A percentile compares a stretch with the other conserved stretches of the same genome.
These are phyloP conservation scores for Lithophane semibrunnea DNA, from an alignment of 2,888 invertebrate genomes.

Conservation along the genomic window DNA sequence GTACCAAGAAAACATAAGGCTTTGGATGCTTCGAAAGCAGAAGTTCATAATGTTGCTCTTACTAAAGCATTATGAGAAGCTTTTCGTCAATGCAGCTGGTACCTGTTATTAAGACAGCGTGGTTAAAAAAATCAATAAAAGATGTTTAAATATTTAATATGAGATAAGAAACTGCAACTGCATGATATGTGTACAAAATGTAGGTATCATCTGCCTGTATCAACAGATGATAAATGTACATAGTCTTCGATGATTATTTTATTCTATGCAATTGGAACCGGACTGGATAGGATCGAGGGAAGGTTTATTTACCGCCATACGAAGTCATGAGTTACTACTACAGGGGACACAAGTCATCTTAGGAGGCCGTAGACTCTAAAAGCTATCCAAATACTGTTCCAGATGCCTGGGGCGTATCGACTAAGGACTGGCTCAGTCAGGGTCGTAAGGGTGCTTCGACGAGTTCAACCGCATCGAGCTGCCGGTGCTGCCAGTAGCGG, in stretches of 20 bases:
- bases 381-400: slow-evolving; percentile 29
- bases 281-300: not conserved
- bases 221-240: not conserved
- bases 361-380: not conserved
- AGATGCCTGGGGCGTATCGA: slow-evolving; percentile 98
- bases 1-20: not conserved
- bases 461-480: slow-evolving; percentile 99
- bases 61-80: not conserved
- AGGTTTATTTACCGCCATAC: not conserved
- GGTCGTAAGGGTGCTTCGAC: slow-evolving; percentile 99
- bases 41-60: not conserved
- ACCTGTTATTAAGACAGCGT: not conserved
- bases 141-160: no score
- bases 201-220: not conserved
- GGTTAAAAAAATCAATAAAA: not conserved
- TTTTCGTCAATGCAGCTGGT: not conserved
- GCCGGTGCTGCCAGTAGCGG: slow-evolving; percentile 96
- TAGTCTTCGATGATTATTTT: not conserved
- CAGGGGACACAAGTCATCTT: no score
- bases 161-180: slow-evolving; percentile 1
- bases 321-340: not conserved
- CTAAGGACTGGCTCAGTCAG: slow-evolving; percentile 98
- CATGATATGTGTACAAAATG: not conserved
- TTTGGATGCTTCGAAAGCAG: not conserved
- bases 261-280: not conserved